Evolutionary conservation across 2,113 vertebrate species (phyloP), one percentile per base, ranked within the genome.

Genomic region (Rhinolophus sinicus): DNA sequence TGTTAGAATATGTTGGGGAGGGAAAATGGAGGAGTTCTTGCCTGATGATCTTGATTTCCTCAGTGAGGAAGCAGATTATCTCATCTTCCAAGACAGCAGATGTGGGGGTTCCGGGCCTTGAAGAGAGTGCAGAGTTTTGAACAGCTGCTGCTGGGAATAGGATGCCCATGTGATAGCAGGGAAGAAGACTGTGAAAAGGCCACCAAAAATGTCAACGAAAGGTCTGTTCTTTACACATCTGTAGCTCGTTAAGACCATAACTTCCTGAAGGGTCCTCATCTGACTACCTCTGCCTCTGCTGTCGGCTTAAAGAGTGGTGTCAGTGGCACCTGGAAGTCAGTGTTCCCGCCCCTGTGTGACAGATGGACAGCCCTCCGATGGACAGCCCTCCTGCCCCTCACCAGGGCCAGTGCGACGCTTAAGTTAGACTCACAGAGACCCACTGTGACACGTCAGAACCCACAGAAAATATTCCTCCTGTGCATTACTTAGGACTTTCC

Each of bases 401-500:
- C 18, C 76, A 78, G 92, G 94, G 96, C 88, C 86, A 35, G 94
- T 8, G 93, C 93, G 88, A 88, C 93, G 90, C 90, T 33, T 58
- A 96, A 96, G 95, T 85, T 77, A n/a, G 96, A 86, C 95, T 78
- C 77, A 98, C 96, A 96, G 97, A 94, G 97, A 97, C 95, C 91
- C 95, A 97, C 75, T 98, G 97, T 98, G 97, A 98, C 97, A 40
- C 93, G 97, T 98, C 97, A 67, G 97, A 98, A 98, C 98, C 98
- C 98, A 98, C 97, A 98, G 97, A 98, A 98, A 98, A 97, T 94
- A 84, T 97, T 97, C 98, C 97, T 98, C 96, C 98, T 96, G 98
- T 99, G 97, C 98, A 98, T 99, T 98, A 98, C 98, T 98, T 99
- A 99, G 98, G 98, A 98, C 98, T 98, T 99, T 98, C 97, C 97